Base-by-base conservation (phyloP, 2,113 vertebrate genomes). In the Chaetops frenatus region DNA sequence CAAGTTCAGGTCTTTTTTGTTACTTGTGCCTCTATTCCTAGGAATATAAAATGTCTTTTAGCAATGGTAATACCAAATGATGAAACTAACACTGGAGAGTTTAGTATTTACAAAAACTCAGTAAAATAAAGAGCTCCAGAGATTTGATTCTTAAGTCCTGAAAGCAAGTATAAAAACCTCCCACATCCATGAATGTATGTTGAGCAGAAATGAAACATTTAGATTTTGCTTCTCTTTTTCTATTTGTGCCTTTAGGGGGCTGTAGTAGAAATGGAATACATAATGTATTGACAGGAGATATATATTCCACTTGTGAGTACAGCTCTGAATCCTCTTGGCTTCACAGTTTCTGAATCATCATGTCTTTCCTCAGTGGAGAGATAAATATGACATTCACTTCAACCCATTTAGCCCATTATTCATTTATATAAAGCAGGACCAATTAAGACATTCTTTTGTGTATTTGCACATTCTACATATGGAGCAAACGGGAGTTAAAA, bases 341-440 rank as follows among this genome's bases (percentile, higher is more conserved):
- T 97, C 36, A 3, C 94, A 29, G 95, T 97, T 97, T 98, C 92
- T 97, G 97, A 98, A 97, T 98, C 97, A 98, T 97, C 95, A 61
- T 96, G 96, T 94, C 96, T 97, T 97, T 97, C 95, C 96, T 97
- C 97, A 92, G 96, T 94, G 97, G 96, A 97, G 97, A 96, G 97
- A 98, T 98, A 98, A 98, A 98, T 98, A 97, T 95, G 96, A 96
- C 96, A 97, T 97, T 98, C 97, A 97, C 96, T 97, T 96, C 97
- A 98, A 97, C 92, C 96, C 97, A 97, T 98, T 98, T 97, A 98
- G 96, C 84, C 97, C 95, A 98, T 98, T 98, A 98, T 98, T 98
- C 97, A 96, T 98, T 98, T 98, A 95, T 96, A 98, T 97, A 97
- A 98, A 98, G 96, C 95, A 97, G 93, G 91, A 94, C 95, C 96